These are phyloP conservation scores for Aleiodes testaceus DNA, from an alignment of 2,888 invertebrate genomes.

Conservation along the genomic window DNA sequence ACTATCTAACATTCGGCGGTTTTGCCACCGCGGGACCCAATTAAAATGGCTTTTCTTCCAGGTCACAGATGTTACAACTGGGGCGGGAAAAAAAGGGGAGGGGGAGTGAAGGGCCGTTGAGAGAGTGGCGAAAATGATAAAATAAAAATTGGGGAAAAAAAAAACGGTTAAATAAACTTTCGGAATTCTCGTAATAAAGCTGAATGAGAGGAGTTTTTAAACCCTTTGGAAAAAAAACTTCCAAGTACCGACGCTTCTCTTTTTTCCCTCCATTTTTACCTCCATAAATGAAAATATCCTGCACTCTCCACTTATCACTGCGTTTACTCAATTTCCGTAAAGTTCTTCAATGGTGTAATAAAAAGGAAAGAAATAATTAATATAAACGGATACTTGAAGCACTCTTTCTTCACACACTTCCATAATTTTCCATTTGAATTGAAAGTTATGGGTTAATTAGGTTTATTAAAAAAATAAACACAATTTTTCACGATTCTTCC, in stretches of 20 bases:
- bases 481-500: no score
- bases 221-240: neutral
- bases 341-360: neutral
- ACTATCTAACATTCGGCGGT: constrained; percentile 13
- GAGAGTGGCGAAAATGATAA: no score
- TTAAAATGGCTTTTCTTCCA: constrained; percentile 61
- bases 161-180: constrained; percentile 53
- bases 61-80: constrained; percentile 60
- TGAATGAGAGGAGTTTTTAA: constrained; percentile 2
- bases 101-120: neutral
- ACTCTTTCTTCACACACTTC: constrained; percentile 41
- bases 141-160: neutral
- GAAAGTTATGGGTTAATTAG: neutral
- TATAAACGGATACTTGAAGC: neutral
- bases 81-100: constrained; percentile 7
- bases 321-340: neutral
- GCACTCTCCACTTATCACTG: constrained; percentile 6
- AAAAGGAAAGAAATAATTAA: neutral
- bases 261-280: neutral
- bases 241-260: neutral
- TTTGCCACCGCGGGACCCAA: constrained; percentile 53
- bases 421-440: neutral
- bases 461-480: neutral
- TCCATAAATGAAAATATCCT: constrained; percentile 16
- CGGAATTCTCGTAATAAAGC: constrained; percentile 48